Percentiles rank a stretch among this genome's conserved stretches.
phyloP scores from a whole-genome alignment of 2,113 vertebrate genomes.

The Vulpes lagopus region DNA sequence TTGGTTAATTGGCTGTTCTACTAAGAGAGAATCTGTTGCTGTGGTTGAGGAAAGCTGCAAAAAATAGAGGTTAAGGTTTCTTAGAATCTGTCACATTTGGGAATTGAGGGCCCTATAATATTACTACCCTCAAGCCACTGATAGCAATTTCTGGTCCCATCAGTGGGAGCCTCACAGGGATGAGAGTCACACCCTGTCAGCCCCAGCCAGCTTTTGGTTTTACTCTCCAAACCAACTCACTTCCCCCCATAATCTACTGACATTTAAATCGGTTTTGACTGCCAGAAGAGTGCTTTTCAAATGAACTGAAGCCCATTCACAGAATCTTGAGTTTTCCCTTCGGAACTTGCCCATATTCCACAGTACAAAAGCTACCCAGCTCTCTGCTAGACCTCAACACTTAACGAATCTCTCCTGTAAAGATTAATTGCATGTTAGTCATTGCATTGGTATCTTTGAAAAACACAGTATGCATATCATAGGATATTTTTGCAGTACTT shows the following conservation, averaged over 20 bases:
- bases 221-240: constrained; percentile 27
- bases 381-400: not conserved
- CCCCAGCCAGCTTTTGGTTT: not conserved
- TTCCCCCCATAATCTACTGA: not conserved
- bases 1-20: constrained; percentile 84
- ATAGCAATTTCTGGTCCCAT: constrained; percentile 64
- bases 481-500: not conserved
- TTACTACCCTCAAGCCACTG: constrained; percentile 75
- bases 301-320: not conserved
- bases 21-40: constrained; percentile 78
- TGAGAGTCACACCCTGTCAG: constrained; percentile 51
- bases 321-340: constrained; percentile 22
- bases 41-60: constrained; percentile 82
- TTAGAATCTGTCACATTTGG: constrained; percentile 78
- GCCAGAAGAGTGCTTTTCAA: not conserved
- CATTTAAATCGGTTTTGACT: constrained; percentile 35
- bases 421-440: not conserved
- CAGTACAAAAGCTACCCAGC: not conserved
- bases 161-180: not conserved
- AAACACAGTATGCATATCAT: not conserved
- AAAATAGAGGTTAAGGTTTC: constrained; percentile 84
- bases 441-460: not conserved
- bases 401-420: not conserved
- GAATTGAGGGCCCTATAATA: constrained; percentile 72
- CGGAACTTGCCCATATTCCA: not conserved